Percentiles rank a stretch among this genome's conserved stretches.
phyloP scores from a whole-genome alignment of 1,140 invertebrate genomes.

The Papilio helenus region DNA sequence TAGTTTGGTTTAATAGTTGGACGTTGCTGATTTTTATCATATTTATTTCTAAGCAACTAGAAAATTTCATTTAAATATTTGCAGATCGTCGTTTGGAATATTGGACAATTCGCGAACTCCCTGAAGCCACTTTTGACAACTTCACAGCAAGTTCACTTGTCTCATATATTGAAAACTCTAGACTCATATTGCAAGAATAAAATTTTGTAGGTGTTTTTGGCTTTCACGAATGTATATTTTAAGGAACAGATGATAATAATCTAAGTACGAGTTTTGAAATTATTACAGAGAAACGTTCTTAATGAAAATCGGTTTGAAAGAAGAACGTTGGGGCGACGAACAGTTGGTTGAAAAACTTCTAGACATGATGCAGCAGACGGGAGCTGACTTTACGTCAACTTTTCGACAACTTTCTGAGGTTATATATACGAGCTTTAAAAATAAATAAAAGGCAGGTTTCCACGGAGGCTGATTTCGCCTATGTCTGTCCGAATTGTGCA shows the following conservation, averaged over 20 bases:
- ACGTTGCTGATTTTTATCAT: too few species aligned
- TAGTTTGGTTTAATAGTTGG: too few species aligned
- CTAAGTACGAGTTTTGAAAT: neutral
- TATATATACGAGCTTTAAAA: neutral
- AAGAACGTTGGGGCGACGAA: slow-evolving; percentile 73
- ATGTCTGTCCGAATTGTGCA: neutral
- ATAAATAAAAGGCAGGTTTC: neutral
- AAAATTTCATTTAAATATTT: slow-evolving; percentile 33
- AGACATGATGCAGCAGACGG: slow-evolving; percentile 85
- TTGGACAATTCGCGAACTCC: slow-evolving; percentile 84
- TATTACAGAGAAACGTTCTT: slow-evolving; percentile 71
- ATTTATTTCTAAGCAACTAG: too few species aligned
- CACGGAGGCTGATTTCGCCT: neutral
- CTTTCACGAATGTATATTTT: neutral
- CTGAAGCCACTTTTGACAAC: slow-evolving; percentile 81
- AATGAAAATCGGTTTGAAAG: slow-evolving; percentile 80
- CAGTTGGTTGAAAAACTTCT: slow-evolving; percentile 83
- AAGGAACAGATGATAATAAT: neutral
- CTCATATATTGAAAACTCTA: slow-evolving; percentile 75
- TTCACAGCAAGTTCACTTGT: slow-evolving; percentile 72
- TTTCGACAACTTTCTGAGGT: slow-evolving; percentile 84
- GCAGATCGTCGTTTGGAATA: slow-evolving; percentile 85
- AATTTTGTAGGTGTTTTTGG: slow-evolving; percentile 67
- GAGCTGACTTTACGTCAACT: slow-evolving; percentile 86
- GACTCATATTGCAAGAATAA: slow-evolving; percentile 76